Conservation (phyloP, 2,797 vertebrate species). For the Strix occidentalis region DNA sequence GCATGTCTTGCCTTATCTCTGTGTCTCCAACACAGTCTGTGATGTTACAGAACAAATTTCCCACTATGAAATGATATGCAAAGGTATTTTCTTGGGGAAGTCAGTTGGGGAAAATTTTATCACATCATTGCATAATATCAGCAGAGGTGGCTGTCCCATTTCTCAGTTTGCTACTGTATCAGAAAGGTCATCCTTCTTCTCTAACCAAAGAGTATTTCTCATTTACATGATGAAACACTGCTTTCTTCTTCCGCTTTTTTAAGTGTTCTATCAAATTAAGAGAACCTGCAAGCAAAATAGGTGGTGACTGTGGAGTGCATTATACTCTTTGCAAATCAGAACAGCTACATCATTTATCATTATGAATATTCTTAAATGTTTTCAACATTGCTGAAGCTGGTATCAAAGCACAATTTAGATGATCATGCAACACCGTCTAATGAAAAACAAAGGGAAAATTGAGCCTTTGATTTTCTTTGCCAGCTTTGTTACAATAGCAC, state of each 20-base stretch:
- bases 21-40: not conserved
- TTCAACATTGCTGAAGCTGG: not conserved
- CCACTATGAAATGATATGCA: not conserved
- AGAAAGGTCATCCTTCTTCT: not conserved
- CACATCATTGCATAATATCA: not conserved
- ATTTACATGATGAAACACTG: not conserved
- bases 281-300: not conserved
- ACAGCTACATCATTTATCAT: not conserved
- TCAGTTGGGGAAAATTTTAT: not conserved
- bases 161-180: not conserved
- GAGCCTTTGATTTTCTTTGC: not conserved
- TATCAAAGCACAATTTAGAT: slow-evolving; percentile 19
- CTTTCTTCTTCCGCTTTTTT: not conserved
- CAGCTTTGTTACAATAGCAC: not conserved
- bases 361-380: slow-evolving; percentile 22
- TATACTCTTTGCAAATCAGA: not conserved
- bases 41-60: not conserved
- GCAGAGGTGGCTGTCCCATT: not conserved
- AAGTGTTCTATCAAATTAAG: not conserved
- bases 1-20: not conserved
- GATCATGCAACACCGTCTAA: not conserved
- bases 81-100: not conserved
- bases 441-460: not conserved
- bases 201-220: not conserved
- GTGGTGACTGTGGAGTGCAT: not conserved